A percentile compares a stretch with the other conserved stretches of the same genome.
phyloP scores from a whole-genome alignment of 2,113 vertebrate genomes.

The Anolis sagrei region DNA sequence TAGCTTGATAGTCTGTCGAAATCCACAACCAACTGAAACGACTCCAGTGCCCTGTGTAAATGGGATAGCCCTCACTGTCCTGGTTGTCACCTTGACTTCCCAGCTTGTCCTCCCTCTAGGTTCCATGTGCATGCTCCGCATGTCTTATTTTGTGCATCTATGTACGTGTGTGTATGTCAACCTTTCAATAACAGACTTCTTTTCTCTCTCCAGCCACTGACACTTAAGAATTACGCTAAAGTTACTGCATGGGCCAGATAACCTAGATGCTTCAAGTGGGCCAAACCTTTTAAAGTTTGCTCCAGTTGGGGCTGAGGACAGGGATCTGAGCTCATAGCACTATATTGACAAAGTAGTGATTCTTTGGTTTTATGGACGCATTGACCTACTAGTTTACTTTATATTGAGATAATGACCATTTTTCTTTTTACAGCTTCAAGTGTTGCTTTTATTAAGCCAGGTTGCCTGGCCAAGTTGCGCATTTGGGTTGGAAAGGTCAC shows the following conservation, averaged over 20 bases:
- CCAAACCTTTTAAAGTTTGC: not conserved
- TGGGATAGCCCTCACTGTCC: conserved; percentile 30
- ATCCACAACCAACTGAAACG: not conserved
- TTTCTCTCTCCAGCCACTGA: conserved; percentile 76
- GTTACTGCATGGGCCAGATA: conserved; percentile 73
- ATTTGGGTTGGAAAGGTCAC: not conserved
- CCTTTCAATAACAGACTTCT: conserved; percentile 49
- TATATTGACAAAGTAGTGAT: not conserved
- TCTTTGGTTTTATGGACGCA: conserved; percentile 64
- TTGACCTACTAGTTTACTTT: conserved; percentile 66
- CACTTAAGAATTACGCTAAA: conserved; percentile 65
- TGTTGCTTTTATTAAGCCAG: not conserved
- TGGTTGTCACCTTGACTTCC: not conserved
- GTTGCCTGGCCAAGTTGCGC: not conserved
- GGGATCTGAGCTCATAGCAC: not conserved
- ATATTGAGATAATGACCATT: conserved; percentile 63
- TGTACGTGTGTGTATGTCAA: conserved; percentile 8
- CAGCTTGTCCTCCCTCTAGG: conserved; percentile 22
- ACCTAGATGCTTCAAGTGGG: conserved; percentile 7
- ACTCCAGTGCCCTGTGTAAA: conserved; percentile 44
- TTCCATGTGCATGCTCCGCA: conserved; percentile 73
- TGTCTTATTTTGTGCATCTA: conserved; percentile 35
- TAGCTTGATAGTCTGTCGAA: too few relatives aligned
- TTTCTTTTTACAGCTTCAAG: conserved; percentile 50
- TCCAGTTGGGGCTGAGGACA: not conserved